These are phyloP conservation scores for Rhopalosiphum padi DNA, from an alignment of 1,140 invertebrate species.

Conservation along the genomic window DNA sequence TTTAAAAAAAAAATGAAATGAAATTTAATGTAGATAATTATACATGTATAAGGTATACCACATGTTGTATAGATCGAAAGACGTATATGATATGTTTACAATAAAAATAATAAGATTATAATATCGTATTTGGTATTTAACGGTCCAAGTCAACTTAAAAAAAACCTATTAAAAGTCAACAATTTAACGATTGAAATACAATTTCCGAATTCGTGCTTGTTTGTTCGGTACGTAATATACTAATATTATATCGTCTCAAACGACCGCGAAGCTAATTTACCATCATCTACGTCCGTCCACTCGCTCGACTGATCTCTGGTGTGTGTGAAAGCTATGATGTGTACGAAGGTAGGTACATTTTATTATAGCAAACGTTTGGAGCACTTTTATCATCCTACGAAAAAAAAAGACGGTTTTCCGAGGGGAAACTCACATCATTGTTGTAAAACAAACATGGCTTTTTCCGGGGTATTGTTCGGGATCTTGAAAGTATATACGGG, in stretches of 20 bases:
- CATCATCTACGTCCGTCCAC: neutral
- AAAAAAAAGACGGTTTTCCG: neutral
- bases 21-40: neutral
- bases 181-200: neutral
- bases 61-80: neutral
- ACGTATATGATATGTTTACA: neutral
- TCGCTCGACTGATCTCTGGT: neutral
- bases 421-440: neutral
- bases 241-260: neutral
- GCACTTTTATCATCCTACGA: neutral
- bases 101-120: neutral
- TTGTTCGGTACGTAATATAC: neutral
- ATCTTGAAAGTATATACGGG: neutral
- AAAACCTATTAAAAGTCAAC: neutral
- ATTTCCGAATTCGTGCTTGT: neutral
- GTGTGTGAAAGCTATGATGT: neutral
- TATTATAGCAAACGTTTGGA: neutral
- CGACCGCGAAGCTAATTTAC: slow-evolving; percentile 14
- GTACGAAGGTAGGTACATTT: neutral
- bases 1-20: neutral
- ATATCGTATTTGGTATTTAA: neutral
- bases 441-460: slow-evolving; percentile 7
- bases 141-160: neutral
- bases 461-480: neutral
- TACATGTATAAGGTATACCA: neutral